Percentiles rank a stretch among this genome's conserved stretches.
phyloP scores from a whole-genome alignment of 1,140 invertebrate species.

The Liolophura sinensis region DNA sequence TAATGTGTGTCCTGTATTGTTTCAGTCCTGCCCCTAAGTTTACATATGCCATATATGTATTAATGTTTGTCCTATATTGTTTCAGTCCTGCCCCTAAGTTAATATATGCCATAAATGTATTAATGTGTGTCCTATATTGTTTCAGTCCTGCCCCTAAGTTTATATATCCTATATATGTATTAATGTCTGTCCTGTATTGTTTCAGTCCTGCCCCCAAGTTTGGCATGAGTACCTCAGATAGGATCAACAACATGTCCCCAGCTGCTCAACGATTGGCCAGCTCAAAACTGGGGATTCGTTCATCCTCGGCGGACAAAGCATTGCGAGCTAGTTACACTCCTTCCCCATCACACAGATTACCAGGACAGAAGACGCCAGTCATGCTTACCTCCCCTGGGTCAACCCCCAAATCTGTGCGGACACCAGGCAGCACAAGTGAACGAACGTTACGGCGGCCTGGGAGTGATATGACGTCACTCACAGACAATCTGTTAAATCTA shows the following conservation, averaged over 20 bases:
- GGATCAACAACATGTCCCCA: constrained; percentile 89
- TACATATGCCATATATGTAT: constrained; percentile 65
- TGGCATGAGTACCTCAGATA: constrained; percentile 61
- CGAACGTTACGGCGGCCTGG: constrained; percentile 17
- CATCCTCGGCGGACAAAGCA: constrained; percentile 61
- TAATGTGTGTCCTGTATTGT: too few species aligned
- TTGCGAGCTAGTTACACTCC: constrained; percentile 65
- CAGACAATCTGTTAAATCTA: constrained; percentile 79
- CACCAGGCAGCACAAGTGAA: constrained; percentile 21
- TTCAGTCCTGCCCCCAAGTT: constrained; percentile 28
- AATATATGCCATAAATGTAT: too few species aligned
- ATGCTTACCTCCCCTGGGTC: constrained; percentile 33
- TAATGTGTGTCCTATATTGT: too few species aligned
- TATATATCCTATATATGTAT: constrained; percentile 61
- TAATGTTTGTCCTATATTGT: too few species aligned
- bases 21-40: constrained; percentile 27
- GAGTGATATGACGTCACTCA: constrained; percentile 62
- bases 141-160: constrained; percentile 27
- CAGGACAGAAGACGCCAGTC: constrained; percentile 46
- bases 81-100: too few species aligned
- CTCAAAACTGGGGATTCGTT: constrained; percentile 60
- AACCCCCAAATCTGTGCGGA: constrained; percentile 24
- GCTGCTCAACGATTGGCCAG: constrained; percentile 84
- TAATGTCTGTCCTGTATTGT: constrained; percentile 19
- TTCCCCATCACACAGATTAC: constrained; percentile 36